Base-by-base conservation (phyloP, 2,113 vertebrate species). In the Eulemur macaco region DNA sequence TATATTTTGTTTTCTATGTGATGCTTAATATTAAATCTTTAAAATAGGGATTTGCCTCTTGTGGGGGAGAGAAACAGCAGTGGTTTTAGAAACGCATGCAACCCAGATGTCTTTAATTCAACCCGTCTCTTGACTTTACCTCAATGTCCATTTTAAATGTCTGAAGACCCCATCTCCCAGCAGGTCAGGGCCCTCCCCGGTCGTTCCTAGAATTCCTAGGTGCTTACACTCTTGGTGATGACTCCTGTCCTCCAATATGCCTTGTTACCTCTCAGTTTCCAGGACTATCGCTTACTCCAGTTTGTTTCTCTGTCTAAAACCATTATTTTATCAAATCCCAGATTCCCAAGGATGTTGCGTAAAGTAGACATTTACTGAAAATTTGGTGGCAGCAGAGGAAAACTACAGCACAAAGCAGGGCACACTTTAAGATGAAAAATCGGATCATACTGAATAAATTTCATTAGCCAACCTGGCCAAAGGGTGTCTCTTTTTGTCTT, bases 1-100 rank as follows among this genome's bases (percentile, higher is more conserved):
- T 10, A 9, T 52, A 47, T 88, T 95, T 94, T 77, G 11, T 87
- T 95, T 86, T 37, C 68, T 63, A 81, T 93, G 73, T 14, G 8
- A 42, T 89, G 31, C 45, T 89, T 95, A 47, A 34, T 54, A 68
- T 60, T 69, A 82, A 78, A 76, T 80, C 39, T 78, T 84, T 68
- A 42, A 60, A 90, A 37, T 20, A 56, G 27, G 83, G 31, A 50
- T 50, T 58, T 63, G 34, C 23, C 23, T 69, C 25, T 71, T 80
- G 25, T 54, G 39, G 45, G 68, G 18, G 56, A 39, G 74, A 82
- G 37, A 83, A 74, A 80, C 7, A 76, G 45, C 34, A 15, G 6
- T 31, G 34, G 50, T 93, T 87, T 83, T 50, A 64, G 52, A 84
- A 77, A 86, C 31, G 64, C 5, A 5, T 5, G 34, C 37, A 47